Base-by-base conservation (phyloP, 2,113 vertebrate species). In the Benitochromis conjunctus region DNA sequence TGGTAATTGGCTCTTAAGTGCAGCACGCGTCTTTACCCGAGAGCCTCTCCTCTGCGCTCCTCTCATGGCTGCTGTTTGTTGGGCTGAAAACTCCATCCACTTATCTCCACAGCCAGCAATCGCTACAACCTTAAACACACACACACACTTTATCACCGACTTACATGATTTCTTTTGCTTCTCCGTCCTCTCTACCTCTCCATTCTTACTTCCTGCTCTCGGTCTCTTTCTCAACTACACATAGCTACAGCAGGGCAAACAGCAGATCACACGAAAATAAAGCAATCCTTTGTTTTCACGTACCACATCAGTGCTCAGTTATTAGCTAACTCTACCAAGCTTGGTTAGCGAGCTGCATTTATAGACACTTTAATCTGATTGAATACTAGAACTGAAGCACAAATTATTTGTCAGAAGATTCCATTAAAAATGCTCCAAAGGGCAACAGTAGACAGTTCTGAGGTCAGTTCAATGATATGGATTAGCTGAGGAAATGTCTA, bases 1-100 rank as follows among this genome's bases (percentile, higher is more conserved):
- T 94, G 90, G 92, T 95, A 93, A 95, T 95, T 96, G 93, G 94
- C 92, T 96, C 93, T 94, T 95, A 96, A 96, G 95, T 95, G 95
- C 93, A 93, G 94, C 94, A 94, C 88, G 87, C 88, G 88, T 91
- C 80, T 95, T 85, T 80, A 92, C 93, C 93, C 94, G 89, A 81
- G 93, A 94, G 93, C 89, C 92, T 92, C 90, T 87, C 79, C 74
- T 84, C 85, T 80, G 84, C 9, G 11, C 89, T 90, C 80, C 69
- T 92, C 90, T 94, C 92, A 92, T 91, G 91, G 91, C 91, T 81
- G 86, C 83, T 86, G 93, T 92, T 89, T 91, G 90, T 85, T 77
- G 86, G 92, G 85, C 91, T 82, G 88, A 88, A 92, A 90, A 95
- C 90, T 92, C 85, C 78, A 88, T 91, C 91, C 92, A 91, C 89